These are phyloP conservation scores for Phainopepla nitens DNA, from an alignment of 2,113 vertebrate genomes.

Conservation along the genomic window DNA sequence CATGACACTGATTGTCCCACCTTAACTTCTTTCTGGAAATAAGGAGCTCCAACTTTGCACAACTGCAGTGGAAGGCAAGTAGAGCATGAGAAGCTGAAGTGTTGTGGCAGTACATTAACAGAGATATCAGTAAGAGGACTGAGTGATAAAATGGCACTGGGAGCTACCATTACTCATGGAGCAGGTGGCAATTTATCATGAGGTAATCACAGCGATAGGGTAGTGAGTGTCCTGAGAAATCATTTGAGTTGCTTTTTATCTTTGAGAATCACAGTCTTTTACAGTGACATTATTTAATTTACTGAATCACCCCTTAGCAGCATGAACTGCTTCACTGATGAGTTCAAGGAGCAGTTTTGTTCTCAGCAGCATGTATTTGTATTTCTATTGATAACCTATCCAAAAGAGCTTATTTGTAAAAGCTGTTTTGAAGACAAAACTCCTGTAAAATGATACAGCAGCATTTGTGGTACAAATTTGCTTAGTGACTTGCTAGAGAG, in stretches of 20 bases:
- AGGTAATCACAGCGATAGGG: neutral
- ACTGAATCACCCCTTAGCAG: neutral
- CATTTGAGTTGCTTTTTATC: neutral
- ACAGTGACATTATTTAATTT: neutral
- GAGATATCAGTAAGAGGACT: neutral
- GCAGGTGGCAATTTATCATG: conserved; percentile 14
- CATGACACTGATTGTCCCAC: neutral
- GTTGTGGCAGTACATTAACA: neutral
- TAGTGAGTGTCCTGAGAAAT: neutral
- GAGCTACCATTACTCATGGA: neutral
- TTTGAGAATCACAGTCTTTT: neutral
- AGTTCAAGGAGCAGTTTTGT: conserved; percentile 2
- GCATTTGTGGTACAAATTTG: neutral
- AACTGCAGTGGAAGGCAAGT: neutral
- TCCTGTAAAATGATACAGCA: neutral
- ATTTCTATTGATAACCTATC: neutral
- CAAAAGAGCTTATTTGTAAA: neutral
- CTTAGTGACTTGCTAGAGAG: neutral
- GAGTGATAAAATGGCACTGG: neutral
- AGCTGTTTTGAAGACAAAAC: neutral
- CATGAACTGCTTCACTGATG: neutral
- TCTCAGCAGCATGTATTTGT: neutral
- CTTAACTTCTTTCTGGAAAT: neutral
- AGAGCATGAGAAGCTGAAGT: neutral
- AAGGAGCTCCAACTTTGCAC: neutral